Percentiles rank a stretch among this genome's conserved stretches.
Conservation (phyloP, 2,797 vertebrate species). For the Eptatretus atami region DNA sequence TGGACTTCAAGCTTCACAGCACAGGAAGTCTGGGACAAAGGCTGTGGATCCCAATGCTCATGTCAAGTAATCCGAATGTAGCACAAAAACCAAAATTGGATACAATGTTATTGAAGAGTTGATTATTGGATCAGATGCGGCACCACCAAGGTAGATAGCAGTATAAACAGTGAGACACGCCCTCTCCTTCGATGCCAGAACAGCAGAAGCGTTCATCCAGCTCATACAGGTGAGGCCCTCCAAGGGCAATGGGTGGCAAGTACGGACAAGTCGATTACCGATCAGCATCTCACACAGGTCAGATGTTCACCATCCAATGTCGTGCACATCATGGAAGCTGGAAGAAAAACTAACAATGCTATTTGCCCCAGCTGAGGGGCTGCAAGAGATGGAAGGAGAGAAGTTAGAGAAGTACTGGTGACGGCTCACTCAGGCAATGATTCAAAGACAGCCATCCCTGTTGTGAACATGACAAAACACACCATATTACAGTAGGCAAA, state of each 20-base stretch:
- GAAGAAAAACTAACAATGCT: not conserved
- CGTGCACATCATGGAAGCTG: not conserved
- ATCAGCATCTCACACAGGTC: not conserved
- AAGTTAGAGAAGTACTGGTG: not conserved
- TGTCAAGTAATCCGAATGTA: not conserved
- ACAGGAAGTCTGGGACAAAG: not conserved
- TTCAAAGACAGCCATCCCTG: not conserved
- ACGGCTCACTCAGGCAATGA: not conserved
- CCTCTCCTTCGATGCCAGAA: not conserved
- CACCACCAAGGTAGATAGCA: not conserved
- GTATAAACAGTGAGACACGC: not conserved
- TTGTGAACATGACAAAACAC: not conserved
- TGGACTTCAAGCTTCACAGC: not conserved
- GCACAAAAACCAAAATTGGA: not conserved
- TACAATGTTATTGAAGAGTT: not conserved
- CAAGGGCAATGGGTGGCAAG: not conserved
- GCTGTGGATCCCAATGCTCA: not conserved
- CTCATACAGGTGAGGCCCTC: not conserved
- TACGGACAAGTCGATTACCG: not conserved
- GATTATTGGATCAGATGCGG: not conserved
- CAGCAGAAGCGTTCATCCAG: not conserved
- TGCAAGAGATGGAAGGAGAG: not conserved
- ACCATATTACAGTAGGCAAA: not conserved
- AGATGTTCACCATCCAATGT: not conserved
- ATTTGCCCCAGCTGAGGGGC: not conserved